A percentile compares a stretch with the other conserved stretches of the same genome.
These are phyloP conservation scores for Mohoua ochrocephala DNA, from an alignment of 2,113 vertebrate genomes.

Conservation along the genomic window DNA sequence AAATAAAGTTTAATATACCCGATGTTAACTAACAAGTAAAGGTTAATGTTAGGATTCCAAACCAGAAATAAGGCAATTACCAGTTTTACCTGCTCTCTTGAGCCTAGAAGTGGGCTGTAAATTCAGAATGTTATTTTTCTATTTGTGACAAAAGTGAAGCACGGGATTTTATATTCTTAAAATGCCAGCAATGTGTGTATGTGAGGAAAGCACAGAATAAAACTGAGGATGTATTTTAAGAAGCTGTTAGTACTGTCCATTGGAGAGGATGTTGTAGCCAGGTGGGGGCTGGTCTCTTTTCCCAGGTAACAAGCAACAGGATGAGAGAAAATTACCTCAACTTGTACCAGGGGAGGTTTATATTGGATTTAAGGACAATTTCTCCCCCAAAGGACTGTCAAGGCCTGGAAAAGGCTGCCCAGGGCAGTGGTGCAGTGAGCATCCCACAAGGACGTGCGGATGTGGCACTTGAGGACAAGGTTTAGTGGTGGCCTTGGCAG, in stretches of 20 bases:
- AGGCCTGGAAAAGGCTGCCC: neutral
- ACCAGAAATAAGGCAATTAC: neutral
- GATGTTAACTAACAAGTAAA: neutral
- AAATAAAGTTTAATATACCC: neutral
- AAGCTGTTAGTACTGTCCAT: neutral
- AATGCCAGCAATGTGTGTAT: neutral
- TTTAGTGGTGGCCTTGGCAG: neutral
- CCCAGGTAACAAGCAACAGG: neutral
- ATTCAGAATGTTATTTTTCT: neutral
- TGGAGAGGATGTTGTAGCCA: neutral
- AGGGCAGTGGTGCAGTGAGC: neutral
- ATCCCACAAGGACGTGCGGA: accelerated
- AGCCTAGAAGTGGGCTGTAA: neutral
- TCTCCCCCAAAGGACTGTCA: neutral
- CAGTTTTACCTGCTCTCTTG: neutral
- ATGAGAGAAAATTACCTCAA: neutral
- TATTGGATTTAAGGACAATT: neutral
- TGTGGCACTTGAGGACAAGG: neutral
- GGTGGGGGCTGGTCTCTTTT: neutral
- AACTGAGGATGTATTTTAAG: neutral
- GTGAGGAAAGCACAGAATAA: neutral
- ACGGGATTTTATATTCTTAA: neutral
- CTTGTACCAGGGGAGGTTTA: neutral
- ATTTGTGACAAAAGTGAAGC: neutral
- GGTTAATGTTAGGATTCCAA: neutral